Base-by-base conservation (phyloP, 2,888 invertebrate genomes). In the Heteromurus nitidus region DNA sequence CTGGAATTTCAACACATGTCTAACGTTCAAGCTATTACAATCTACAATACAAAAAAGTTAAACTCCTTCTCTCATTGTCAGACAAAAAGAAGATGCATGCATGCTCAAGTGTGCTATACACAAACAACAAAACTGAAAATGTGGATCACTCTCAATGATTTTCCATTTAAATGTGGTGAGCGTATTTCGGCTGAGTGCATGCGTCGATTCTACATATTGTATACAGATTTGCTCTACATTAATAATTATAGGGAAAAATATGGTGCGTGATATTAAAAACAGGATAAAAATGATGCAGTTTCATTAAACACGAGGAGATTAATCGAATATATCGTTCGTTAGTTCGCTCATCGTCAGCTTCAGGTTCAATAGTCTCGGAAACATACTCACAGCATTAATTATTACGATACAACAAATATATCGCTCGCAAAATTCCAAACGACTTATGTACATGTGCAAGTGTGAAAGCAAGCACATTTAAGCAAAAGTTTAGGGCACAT, bases 1-100 rank as follows among this genome's bases (percentile, higher is more conserved):
- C 74, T 80, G 69, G 74, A 80, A n/a, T 80, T 80, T 80, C 74
- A 74, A 74, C 69, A 80, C 42, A 53, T n/a, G 24, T 53, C 28
- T 28, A 47, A 3, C 20, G 22, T 36, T 11, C 65, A 55, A 13
- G 16, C 30, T 30, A 22, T 20, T 31, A n/a, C n/a, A n/a, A n/a
- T n/a, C n/a, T n/a, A n/a, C n/a, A n/a, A n/a, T n/a, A n/a, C n/a
- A n/a, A n/a, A n/a, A n/a, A n/a, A n/a, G n/a, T n/a, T n/a, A n/a
- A n/a, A n/a, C n/a, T n/a, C n/a, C n/a, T n/a, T 26, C 42, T 30
- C n/a, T 22, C 26, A 7, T 16, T 18, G 18, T 30, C 47, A 60
- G 62, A 62, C 31, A 68, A 76, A n/a, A 28, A 50, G 69, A 68
- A 77, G 69, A 77, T 75, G 74, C 53, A 50, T 18, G n/a, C 31